These are phyloP conservation scores for Mechanitis mazaeus DNA, from an alignment of 2,888 invertebrate species.

Conservation along the genomic window DNA sequence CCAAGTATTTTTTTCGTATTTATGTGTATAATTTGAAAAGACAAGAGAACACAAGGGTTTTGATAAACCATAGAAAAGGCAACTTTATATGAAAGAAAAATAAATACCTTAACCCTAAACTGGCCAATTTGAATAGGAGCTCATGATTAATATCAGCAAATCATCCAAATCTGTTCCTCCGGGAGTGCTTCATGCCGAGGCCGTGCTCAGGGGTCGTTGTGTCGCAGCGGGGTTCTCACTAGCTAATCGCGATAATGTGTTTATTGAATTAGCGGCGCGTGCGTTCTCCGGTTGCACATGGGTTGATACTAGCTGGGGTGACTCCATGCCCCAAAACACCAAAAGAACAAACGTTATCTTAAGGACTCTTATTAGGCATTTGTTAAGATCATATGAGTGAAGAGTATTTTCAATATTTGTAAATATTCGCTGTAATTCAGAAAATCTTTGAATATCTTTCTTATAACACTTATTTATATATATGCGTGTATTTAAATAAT, in stretches of 20 bases:
- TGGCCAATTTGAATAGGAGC: conserved; percentile 56
- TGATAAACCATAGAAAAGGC: not conserved
- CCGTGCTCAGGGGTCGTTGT: conserved; percentile 37
- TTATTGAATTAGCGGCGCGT: conserved; percentile 75
- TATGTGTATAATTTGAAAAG: no score
- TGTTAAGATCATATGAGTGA: not conserved
- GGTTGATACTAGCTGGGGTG: conserved; percentile 30
- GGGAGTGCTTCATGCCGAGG: conserved; percentile 47
- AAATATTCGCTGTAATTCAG: no score
- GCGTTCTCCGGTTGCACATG: conserved; percentile 59
- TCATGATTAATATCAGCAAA: conserved; percentile 61
- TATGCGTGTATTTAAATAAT: no score
- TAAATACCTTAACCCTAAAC: conserved; percentile 27
- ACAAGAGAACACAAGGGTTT: not conserved
- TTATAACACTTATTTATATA: no score
- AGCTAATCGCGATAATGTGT: conserved; percentile 76
- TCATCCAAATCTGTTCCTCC: conserved; percentile 61
- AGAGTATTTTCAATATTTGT: no score
- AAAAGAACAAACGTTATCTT: conserved; percentile 5
- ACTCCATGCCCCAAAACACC: not conserved
- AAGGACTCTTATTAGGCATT: conserved; percentile 1
- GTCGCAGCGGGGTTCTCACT: conserved; percentile 47
- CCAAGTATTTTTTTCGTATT: no score
- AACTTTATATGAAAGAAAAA: not conserved
- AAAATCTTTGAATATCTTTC: no score